Percentiles rank a stretch among this genome's conserved stretches.
phyloP scores from a whole-genome alignment of 2,113 vertebrate genomes.

The Rhombomys opimus region DNA sequence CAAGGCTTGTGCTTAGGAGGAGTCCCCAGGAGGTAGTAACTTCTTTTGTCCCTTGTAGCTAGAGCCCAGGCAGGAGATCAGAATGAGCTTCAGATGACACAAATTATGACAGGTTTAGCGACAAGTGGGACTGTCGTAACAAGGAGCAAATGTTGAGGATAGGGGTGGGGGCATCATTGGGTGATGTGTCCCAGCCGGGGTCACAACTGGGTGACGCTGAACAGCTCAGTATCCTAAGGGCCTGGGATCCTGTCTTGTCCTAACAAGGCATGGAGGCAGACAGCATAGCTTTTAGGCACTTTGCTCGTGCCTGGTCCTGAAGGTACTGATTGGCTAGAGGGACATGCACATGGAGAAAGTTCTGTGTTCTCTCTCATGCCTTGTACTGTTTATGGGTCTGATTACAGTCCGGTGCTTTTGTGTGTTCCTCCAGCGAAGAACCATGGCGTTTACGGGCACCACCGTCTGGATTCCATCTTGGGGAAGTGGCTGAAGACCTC shows the following conservation, averaged over 20 bases:
- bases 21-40: too few species aligned
- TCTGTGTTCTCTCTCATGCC: not conserved
- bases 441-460: too few species aligned
- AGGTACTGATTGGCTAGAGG: not conserved
- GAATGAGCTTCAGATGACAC: not conserved
- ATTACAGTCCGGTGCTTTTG: not conserved
- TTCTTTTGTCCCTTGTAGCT: not conserved
- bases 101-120: not conserved
- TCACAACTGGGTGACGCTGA: not conserved
- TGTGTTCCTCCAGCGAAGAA: not conserved
- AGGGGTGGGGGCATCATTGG: not conserved
- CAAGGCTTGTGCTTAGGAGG: not conserved
- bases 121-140: not conserved
- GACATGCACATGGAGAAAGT: not conserved
- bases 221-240: not conserved
- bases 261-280: not conserved
- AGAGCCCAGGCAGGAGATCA: not conserved
- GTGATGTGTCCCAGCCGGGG: not conserved
- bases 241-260: not conserved
- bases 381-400: not conserved
- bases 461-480: not conserved
- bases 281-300: not conserved
- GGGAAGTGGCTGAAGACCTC: not conserved
- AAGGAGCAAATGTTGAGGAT: not conserved
- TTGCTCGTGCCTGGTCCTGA: not conserved